A percentile compares a stretch with the other conserved stretches of the same genome.
phyloP scores from a whole-genome alignment of 2,888 invertebrate species.

The Clitarchus hookeri region DNA sequence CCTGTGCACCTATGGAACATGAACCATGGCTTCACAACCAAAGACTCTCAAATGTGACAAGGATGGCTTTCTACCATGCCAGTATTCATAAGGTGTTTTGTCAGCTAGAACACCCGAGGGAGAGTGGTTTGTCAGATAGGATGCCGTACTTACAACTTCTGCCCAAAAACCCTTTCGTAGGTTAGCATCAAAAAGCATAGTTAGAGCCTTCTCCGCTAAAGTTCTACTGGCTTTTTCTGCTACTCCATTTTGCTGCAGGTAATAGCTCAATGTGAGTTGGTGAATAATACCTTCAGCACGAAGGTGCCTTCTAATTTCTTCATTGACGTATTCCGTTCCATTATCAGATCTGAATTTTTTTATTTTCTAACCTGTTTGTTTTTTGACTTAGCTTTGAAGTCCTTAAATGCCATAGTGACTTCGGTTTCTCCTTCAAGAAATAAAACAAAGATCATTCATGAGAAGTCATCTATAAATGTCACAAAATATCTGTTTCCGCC shows the following conservation, averaged over 20 bases:
- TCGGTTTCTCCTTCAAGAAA: neutral
- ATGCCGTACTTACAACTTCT: too few species aligned
- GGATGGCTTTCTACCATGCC: neutral
- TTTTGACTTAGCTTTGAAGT: neutral
- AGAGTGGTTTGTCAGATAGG: too few species aligned
- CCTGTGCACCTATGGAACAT: neutral
- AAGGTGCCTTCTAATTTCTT: neutral
- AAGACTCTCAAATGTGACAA: neutral
- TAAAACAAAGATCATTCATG: neutral
- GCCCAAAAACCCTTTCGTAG: too few species aligned
- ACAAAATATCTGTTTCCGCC: neutral
- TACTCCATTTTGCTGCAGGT: neutral
- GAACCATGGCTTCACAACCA: slow-evolving; percentile 17
- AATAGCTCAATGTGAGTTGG: slow-evolving; percentile 14
- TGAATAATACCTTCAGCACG: neutral
- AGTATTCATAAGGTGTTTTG: neutral
- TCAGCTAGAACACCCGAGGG: neutral
- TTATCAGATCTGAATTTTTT: neutral
- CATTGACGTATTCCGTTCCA: neutral
- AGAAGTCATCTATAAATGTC: neutral
- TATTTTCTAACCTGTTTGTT: neutral
- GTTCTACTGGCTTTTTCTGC: neutral
- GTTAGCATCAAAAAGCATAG: too few species aligned
- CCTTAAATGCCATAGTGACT: neutral
- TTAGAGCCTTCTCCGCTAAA: too few species aligned